These are phyloP conservation scores for Puntigrus tetrazona DNA, from an alignment of 2,113 vertebrate genomes.

Conservation along the genomic window DNA sequence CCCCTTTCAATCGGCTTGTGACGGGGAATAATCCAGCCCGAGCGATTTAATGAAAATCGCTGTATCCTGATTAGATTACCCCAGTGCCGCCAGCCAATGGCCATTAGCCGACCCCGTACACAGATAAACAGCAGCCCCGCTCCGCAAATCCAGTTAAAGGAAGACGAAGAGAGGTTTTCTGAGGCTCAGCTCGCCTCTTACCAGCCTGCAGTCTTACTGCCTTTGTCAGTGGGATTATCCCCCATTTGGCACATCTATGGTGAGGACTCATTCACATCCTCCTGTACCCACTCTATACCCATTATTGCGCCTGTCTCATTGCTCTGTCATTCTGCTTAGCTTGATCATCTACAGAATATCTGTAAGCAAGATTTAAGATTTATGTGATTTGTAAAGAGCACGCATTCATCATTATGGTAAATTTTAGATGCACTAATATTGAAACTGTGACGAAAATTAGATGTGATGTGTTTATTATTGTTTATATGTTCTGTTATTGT, in stretches of 20 bases:
- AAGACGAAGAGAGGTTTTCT: constrained; percentile 49
- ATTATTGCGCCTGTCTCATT: constrained; percentile 8
- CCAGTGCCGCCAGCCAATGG: constrained; percentile 52
- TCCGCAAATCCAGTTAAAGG: constrained; percentile 62
- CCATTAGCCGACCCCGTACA: constrained; percentile 57
- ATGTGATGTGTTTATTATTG: not conserved
- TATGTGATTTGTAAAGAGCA: not conserved
- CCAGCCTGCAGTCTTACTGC: constrained; percentile 36
- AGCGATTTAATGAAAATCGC: constrained; percentile 65
- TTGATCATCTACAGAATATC: not conserved
- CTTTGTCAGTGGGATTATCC: constrained; percentile 50
- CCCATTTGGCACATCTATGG: constrained; percentile 40
- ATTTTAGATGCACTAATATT: not conserved
- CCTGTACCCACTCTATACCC: not conserved
- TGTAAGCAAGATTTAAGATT: not conserved
- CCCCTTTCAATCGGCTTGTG: constrained; percentile 63
- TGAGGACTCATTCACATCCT: constrained; percentile 28
- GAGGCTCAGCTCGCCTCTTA: constrained; percentile 42
- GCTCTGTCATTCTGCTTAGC: not conserved
- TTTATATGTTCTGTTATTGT: not conserved
- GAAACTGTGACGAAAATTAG: not conserved
- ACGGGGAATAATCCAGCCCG: constrained; percentile 61
- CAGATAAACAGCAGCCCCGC: constrained; percentile 58
- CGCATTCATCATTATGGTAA: not conserved
- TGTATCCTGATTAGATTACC: constrained; percentile 66